phyloP scores from a whole-genome alignment of 1,140 invertebrate genomes.

The Mizuhopecten yessoensis region DNA sequence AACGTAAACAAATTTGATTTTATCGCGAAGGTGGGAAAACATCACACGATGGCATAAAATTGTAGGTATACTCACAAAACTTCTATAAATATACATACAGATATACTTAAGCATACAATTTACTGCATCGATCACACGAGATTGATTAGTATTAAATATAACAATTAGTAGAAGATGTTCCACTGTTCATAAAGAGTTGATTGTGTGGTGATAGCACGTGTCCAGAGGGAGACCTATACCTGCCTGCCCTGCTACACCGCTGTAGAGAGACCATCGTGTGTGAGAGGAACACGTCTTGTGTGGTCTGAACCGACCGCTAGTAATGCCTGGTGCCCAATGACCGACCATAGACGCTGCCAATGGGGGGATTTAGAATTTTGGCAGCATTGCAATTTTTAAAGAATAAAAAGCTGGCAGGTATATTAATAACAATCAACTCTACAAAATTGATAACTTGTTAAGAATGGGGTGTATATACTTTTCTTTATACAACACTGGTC shows the following conservation, averaged over 20 bases:
- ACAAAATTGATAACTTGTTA: slow-evolving; percentile 40
- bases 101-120: no score
- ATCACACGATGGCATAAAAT: neutral
- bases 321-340: slow-evolving; percentile 37
- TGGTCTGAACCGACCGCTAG: slow-evolving; percentile 1
- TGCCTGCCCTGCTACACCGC: slow-evolving; percentile 21
- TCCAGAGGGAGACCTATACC: slow-evolving; percentile 3
- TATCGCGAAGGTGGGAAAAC: neutral
- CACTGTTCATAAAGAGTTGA: neutral
- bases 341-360: slow-evolving; percentile 36
- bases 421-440: slow-evolving; percentile 29
- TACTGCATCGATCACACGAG: neutral
- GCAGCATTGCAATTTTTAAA: slow-evolving; percentile 39
- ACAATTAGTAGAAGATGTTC: neutral
- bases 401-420: slow-evolving; percentile 26
- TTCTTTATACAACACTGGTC: neutral
- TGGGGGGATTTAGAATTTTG: slow-evolving; percentile 38
- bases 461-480: slow-evolving; percentile 19
- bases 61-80: no score
- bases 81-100: no score
- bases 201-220: neutral
- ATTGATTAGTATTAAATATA: neutral
- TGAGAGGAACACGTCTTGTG: neutral
- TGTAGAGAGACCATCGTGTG: slow-evolving; percentile 28
- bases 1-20: slow-evolving; percentile 35